These are phyloP conservation scores for Xenopus laevis DNA, from an alignment of 2,113 vertebrate genomes.

Conservation along the genomic window DNA sequence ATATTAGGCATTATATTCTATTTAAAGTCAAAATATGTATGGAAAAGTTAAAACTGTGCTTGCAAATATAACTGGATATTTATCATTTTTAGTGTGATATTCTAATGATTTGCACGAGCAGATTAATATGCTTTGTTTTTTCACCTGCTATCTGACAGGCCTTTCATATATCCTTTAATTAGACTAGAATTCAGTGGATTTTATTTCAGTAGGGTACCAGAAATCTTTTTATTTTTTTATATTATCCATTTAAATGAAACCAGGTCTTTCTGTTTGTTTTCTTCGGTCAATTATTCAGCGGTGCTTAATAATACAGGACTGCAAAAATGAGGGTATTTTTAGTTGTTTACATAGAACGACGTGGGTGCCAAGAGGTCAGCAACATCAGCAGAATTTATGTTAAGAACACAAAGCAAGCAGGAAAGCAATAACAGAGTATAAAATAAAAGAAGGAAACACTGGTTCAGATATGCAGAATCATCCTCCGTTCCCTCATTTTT, in stretches of 20 bases:
- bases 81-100: not conserved
- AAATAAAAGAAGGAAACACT: conserved; percentile 6
- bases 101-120: not conserved
- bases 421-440: conserved; percentile 45
- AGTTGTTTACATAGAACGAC: conserved; percentile 28
- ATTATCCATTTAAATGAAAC: conserved; percentile 57
- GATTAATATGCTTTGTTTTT: conserved; percentile 44
- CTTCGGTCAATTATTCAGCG: conserved; percentile 55
- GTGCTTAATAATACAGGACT: conserved; percentile 50
- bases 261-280: conserved; percentile 47
- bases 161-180: too few species aligned
- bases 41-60: too few species aligned
- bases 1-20: too few species aligned
- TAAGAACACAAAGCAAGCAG: conserved; percentile 1
- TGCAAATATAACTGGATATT: too few species aligned
- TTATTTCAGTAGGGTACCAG: too few species aligned
- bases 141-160: too few species aligned
- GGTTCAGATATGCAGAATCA: too few species aligned
- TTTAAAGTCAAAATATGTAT: too few species aligned
- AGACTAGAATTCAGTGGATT: too few species aligned
- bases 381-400: not conserved
- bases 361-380: not conserved
- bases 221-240: conserved; percentile 48
- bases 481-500: too few species aligned
- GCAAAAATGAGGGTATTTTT: conserved; percentile 45